These are phyloP conservation scores for Vollenhovia emeryi DNA, from an alignment of 1,140 invertebrate genomes.

Conservation along the genomic window DNA sequence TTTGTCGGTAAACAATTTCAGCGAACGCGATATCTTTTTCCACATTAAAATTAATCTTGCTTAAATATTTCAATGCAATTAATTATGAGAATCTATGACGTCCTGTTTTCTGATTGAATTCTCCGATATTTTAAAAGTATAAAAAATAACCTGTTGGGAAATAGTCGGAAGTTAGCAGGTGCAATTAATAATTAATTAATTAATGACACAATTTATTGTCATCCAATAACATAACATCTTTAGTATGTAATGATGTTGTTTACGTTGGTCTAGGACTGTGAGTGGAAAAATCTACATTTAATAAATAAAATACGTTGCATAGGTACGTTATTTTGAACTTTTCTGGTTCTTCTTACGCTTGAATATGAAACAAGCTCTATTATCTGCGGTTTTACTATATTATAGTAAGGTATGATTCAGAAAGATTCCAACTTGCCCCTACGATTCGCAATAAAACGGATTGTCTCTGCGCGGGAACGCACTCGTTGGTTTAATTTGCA, in stretches of 20 bases:
- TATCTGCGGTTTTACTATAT: not conserved
- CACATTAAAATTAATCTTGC: not conserved
- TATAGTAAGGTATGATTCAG: not conserved
- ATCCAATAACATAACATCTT: not conserved
- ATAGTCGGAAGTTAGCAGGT: not conserved
- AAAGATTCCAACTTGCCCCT: not conserved
- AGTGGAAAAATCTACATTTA: not conserved
- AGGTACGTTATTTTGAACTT: not conserved
- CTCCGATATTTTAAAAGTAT: not conserved
- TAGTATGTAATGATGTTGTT: not conserved
- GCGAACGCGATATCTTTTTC: not conserved
- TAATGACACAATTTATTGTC: not conserved
- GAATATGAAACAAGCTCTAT: not conserved
- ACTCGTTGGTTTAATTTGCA: constrained; percentile 36
- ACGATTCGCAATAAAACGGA: not conserved
- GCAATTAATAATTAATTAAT: not conserved
- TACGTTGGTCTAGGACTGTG: not conserved
- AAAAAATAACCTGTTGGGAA: not conserved
- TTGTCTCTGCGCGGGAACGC: not conserved
- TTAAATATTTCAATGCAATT: not conserved
- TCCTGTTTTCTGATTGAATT: not conserved
- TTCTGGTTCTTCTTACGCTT: not conserved
- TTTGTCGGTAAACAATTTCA: not conserved
- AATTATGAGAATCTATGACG: not conserved
- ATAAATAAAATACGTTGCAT: not conserved